A percentile compares a stretch with the other conserved stretches of the same genome.
Conservation (phyloP, 1,140 invertebrate species). For the Lordiphosa mommai region DNA sequence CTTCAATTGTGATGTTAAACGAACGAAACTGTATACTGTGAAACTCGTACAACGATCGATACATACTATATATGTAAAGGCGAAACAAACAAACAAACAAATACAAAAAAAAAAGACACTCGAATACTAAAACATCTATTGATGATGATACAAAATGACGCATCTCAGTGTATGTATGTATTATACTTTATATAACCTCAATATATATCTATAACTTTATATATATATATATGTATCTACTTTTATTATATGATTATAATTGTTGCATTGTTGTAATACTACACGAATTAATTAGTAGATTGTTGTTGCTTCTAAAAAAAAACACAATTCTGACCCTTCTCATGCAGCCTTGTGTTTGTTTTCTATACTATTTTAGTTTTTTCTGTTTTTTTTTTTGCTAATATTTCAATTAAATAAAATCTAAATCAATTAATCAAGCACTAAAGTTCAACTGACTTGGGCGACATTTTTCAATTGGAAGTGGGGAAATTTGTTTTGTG, state of each 20-base stretch:
- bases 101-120: slow-evolving; percentile 20
- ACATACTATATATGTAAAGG: neutral
- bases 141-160: slow-evolving; percentile 7
- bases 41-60: slow-evolving; percentile 24
- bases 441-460: no score
- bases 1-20: slow-evolving; percentile 51
- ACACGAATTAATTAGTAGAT: neutral
- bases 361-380: neutral
- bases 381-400: slow-evolving; percentile 3
- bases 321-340: neutral
- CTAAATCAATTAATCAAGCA: no score
- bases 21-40: slow-evolving; percentile 13
- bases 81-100: neutral
- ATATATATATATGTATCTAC: neutral
- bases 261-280: slow-evolving; percentile 6
- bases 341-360: no score
- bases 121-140: slow-evolving; percentile 25
- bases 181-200: no score
- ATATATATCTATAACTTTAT: neutral
- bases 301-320: neutral
- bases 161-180: neutral
- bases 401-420: slow-evolving; percentile 22
- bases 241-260: neutral
- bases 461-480: no score
- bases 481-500: no score